A percentile compares a stretch with the other conserved stretches of the same genome.
Conservation (phyloP, 1,140 invertebrate genomes). For the Coenobita brevimanus region DNA sequence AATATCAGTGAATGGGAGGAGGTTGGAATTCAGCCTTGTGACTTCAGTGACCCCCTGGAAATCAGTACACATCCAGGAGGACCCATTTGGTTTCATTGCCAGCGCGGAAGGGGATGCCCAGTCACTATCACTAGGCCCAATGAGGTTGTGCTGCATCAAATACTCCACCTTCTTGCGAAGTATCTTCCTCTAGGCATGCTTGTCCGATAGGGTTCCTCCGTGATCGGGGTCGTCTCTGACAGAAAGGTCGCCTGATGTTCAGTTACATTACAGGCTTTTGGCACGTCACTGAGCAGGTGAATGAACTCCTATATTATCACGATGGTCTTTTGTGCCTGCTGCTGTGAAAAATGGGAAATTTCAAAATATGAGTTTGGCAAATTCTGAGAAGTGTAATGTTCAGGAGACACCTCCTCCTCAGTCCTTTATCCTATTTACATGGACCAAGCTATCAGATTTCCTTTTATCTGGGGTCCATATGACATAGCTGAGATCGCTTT, state of each 20-base stretch:
- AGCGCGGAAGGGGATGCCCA: not conserved
- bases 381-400: not conserved
- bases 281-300: not conserved
- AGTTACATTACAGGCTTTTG: not conserved
- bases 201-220: not conserved
- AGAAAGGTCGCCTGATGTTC: slow-evolving; percentile 6
- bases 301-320: not conserved
- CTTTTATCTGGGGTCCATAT: not conserved
- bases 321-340: not conserved
- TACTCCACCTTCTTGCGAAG: not conserved
- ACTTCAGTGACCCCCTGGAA: not conserved
- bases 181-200: not conserved
- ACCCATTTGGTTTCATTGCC: not conserved
- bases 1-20: not conserved
- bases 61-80: not conserved
- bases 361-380: slow-evolving; percentile 4
- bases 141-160: not conserved
- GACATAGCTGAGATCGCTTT: slow-evolving; percentile 8
- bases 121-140: not conserved
- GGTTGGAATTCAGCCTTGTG: not conserved
- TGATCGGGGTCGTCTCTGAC: not conserved
- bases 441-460: not conserved
- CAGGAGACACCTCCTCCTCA: not conserved
- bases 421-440: slow-evolving; percentile 14
- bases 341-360: not conserved